Base-by-base conservation (phyloP, 2,888 invertebrate genomes). In the Gari tellinella region DNA sequence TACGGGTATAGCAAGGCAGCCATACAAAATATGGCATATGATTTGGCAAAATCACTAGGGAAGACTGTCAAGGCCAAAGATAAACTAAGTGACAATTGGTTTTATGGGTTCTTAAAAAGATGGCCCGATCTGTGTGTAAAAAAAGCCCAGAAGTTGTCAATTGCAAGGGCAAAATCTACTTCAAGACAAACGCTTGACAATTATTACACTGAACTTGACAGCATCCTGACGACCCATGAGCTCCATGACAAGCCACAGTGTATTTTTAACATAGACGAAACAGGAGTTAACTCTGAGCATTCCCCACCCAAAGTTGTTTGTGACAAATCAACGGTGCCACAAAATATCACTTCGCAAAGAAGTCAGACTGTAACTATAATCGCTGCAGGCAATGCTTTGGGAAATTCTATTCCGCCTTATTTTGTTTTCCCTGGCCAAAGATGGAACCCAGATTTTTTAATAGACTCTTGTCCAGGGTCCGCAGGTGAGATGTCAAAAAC, bases 51-150 rank as follows among this genome's bases (percentile, higher is more conserved):
- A 14, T 60, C 49, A 10, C 12, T 67, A 21, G 63, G 63, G 4
- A 74, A 74, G 23, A 17, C 8, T 3, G 61, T 60, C 0, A 69
- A 61, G 45, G 40, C 57, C 19, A 52, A 53, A 21, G 48, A 60
- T 17, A 37, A 26, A 4, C 51, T 78, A 7, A 64, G 67, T 40
- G 49, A 68, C 19, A 31, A 31, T 21, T 81, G 80, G 74, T 66
- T 77, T 46, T 69, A 74, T 67, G 26, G 58, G 1, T 66, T 81
- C 23, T 15, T 69, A 17, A 61, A 57, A 12, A 53, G 69, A 25
- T 77, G 69, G 74, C 56, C 43, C 3, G 66, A 74, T 8, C 26
- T 77, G 2, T 68, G 55, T 48, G n/a, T 77, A 1, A 48, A 21
- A 5, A 72, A 65, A 19, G 57, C 76, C 17, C 69, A 70, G 31